Base-by-base conservation (phyloP, 2,113 vertebrate genomes). In the Seriola dumerili region DNA sequence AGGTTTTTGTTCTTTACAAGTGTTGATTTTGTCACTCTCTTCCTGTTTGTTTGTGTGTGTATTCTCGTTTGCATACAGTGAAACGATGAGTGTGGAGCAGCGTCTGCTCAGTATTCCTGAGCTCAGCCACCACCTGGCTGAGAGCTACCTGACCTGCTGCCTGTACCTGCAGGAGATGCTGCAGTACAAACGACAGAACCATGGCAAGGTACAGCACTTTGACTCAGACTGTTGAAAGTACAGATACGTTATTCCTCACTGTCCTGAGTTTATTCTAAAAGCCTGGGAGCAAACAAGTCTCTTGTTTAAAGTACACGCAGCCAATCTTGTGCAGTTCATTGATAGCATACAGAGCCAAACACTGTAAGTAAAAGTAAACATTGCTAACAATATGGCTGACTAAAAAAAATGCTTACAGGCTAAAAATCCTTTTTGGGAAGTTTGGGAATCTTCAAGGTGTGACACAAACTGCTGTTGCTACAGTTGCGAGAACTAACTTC, bases 161-260 rank as follows among this genome's bases (percentile, higher is more conserved):
- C 95, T 98, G 74, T 97, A 97, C 90, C 93, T 98, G 85, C 97
- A 97, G 94, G 98, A 99, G 92, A 95, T 96, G 95, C 94, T 99
- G 83, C 97, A 97, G 92, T 99, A 98, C 95, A 99, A 99, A 91
- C 96, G 90, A 55, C 97, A 98, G 94, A 97, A 99, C 92, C 98
- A 97, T 21, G 97, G 97, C 88, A 98, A 97, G 97, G 98, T 99
- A 78, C 29, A 4, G 29, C 29, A 29, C 29, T 29, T 29, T 29
- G 11, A 10, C 23, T 23, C 23, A 23, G 23, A 23, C 34, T 8
- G 4, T 16, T 29, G 2, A 50, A 48, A 23, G 9, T 25, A 3
- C 57, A 32, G 11, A 25, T 25, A 12, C 34, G 1, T 16, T 6
- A 29, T 19, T 8, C 25, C 66, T 23, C 36, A 7, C 38, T 25